These are phyloP conservation scores for Nymphicus hollandicus DNA, from an alignment of 2,113 vertebrate species.

Conservation along the genomic window DNA sequence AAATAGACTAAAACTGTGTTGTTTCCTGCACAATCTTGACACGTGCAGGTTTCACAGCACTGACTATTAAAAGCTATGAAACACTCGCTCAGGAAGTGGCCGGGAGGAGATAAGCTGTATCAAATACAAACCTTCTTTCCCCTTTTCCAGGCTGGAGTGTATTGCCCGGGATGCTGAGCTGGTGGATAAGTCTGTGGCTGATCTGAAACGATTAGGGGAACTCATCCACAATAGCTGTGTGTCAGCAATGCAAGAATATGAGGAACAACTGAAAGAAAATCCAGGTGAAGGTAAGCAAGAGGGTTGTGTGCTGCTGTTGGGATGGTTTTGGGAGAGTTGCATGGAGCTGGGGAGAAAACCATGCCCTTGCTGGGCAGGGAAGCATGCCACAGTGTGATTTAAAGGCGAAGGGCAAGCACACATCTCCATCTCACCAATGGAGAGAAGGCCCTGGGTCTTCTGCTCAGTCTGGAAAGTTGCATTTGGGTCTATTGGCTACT, in stretches of 20 bases:
- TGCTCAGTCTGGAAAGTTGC: background rate
- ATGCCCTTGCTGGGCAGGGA: background rate
- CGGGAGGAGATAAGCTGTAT: background rate
- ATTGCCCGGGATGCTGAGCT: constrained; percentile 96
- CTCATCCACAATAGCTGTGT: constrained; percentile 92
- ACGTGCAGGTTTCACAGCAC: background rate
- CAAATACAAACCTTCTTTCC: background rate
- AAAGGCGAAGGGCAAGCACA: background rate
- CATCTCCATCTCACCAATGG: background rate
- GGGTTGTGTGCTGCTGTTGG: background rate
- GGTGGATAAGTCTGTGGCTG: constrained; percentile 97
- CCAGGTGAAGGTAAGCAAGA: constrained; percentile 84
- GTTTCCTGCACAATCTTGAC: background rate
- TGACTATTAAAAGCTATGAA: background rate
- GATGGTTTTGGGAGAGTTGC: background rate
- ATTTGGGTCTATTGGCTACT: background rate
- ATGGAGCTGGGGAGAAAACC: background rate
- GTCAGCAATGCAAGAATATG: constrained; percentile 92
- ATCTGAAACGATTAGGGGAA: constrained; percentile 91
- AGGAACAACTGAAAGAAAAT: constrained; percentile 94
- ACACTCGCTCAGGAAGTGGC: background rate
- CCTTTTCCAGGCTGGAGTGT: constrained; percentile 83
- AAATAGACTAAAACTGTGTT: background rate
- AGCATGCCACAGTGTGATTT: background rate
- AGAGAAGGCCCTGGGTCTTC: background rate